A percentile compares a stretch with the other conserved stretches of the same genome.
phyloP scores from a whole-genome alignment of 2,888 invertebrate species.

The Dryococelus australis region DNA sequence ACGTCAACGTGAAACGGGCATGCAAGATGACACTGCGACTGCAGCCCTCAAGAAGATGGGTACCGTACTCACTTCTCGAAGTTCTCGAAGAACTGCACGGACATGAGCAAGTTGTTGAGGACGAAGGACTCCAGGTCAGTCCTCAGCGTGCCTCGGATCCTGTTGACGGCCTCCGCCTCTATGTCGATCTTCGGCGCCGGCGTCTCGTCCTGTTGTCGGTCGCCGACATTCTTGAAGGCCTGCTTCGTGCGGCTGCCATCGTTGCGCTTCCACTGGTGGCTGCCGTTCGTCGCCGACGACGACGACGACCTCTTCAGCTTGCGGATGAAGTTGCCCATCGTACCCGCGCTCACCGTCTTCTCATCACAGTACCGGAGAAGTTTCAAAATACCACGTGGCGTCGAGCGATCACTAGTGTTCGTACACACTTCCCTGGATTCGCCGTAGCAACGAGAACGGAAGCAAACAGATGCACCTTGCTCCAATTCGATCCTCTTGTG shows the following conservation, averaged over 20 bases:
- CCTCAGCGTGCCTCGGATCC: constrained; percentile 67
- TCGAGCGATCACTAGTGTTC: too few relatives aligned
- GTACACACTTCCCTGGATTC: too few relatives aligned
- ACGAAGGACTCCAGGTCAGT: constrained; percentile 73
- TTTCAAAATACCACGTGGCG: too few relatives aligned
- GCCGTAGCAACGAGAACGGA: too few relatives aligned
- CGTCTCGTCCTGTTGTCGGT: neutral
- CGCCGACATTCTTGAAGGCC: too few relatives aligned
- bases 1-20: too few relatives aligned
- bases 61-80: constrained; percentile 70
- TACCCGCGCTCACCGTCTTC: neutral
- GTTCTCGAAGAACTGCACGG: constrained; percentile 80
- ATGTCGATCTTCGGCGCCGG: constrained; percentile 21
- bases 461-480: too few relatives aligned
- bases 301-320: neutral
- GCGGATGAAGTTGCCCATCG: neutral
- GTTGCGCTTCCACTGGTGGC: neutral
- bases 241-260: neutral
- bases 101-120: constrained; percentile 77
- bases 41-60: too few relatives aligned
- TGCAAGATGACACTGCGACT: too few relatives aligned
- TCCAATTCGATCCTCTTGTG: too few relatives aligned
- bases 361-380: neutral
- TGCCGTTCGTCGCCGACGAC: neutral
- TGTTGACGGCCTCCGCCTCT: constrained; percentile 63